Evolutionary conservation across 2,888 invertebrate species (phyloP), one percentile per base, ranked within the genome.

Genomic region (Lycophotia porphyrea): DNA sequence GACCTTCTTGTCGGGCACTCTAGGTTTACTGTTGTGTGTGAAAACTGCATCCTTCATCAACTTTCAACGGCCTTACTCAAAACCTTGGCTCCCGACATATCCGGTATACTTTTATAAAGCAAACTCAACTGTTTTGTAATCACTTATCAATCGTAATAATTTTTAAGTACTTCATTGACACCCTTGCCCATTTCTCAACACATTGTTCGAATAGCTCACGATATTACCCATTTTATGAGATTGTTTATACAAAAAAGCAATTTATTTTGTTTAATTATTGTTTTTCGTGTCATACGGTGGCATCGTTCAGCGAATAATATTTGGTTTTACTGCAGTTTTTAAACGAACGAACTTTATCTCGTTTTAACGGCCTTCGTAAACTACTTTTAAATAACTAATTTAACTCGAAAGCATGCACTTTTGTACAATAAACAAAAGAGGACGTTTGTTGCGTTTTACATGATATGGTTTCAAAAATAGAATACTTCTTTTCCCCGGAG

Each of bases 41-140:
- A 71, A 65, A 83, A n/a, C 27, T 49, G 65, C 52, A 78, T 70
- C 84, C 60, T 84, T 66, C 47, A 67, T 63, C 66, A 52, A 67
- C 78, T 82, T 85, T 71, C 68, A 69, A 78, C 31, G 58, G 21
- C 86, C 83, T 76, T 66, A 65, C 52, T 82, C 13, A 3, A 67
- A 64, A 58, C 82, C 82, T 83, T 82, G 78, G 64, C 68, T 82
- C 73, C 78, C 15, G 60, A 82, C 42, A 82, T 84, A 74, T 82
- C 86, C 82, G 86, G 82, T 69, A 78, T 34, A 85, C 84, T 85
- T 85, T 82, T 76, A 82, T 44, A 70, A 82, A 73, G 47, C 21
- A 71, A 49, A 64, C 34, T 52, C 31, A 52, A 58, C 15, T 61
- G n/a, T 76, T 31, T 81, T 75, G 71, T 39, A 82, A 85, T 71